Conservation (phyloP, 2,113 vertebrate species). For the Chionis minor region DNA sequence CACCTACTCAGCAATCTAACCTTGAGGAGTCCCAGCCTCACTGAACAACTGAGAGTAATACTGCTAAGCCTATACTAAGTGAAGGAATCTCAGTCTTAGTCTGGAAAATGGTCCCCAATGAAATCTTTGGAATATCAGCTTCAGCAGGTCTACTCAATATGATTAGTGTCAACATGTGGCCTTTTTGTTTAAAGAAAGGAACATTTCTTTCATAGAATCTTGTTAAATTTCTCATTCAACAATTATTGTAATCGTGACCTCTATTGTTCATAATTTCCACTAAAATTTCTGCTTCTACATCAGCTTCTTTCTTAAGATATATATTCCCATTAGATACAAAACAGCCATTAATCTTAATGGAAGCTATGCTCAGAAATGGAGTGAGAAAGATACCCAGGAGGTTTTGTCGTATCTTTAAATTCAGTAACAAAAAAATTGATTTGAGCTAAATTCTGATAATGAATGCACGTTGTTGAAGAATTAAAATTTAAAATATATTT, state of each 20-base stretch:
- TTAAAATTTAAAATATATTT: conserved; percentile 58
- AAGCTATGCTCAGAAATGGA: conserved; percentile 42
- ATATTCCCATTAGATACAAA: conserved; percentile 61
- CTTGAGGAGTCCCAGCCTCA: background rate
- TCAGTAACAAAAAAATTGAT: conserved; percentile 37
- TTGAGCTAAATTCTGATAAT: conserved; percentile 47
- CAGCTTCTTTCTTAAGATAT: conserved; percentile 36
- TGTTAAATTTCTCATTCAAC: conserved; percentile 48
- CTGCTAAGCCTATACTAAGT: background rate
- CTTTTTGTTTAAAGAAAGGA: conserved; percentile 48
- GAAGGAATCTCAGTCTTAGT: background rate
- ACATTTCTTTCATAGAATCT: conserved; percentile 23
- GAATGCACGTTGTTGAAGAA: conserved; percentile 51
- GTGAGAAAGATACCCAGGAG: conserved; percentile 27
- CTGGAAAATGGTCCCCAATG: conserved; percentile 37
- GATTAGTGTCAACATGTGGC: conserved; percentile 53
- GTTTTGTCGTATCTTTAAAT: conserved; percentile 51
- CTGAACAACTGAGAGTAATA: background rate
- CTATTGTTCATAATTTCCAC: conserved; percentile 44
- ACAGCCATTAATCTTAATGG: conserved; percentile 55
- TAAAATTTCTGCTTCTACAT: conserved; percentile 52
- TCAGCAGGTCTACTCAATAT: conserved; percentile 27
- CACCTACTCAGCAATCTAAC: background rate
- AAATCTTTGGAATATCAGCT: conserved; percentile 51
- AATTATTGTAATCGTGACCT: conserved; percentile 66